Base-by-base conservation (phyloP, 2,797 vertebrate species). In the Notolabrus celidotus region DNA sequence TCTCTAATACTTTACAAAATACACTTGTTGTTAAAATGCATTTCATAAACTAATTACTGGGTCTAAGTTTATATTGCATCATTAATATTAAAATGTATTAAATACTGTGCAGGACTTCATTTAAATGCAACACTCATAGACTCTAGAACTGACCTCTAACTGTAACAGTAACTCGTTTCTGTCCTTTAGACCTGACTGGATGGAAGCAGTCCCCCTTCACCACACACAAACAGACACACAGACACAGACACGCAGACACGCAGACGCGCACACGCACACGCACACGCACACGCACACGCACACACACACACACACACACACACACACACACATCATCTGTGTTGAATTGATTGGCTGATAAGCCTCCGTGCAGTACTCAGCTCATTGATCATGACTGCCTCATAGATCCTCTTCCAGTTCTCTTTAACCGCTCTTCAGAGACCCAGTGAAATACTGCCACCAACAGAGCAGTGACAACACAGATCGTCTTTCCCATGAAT, bases 301-400 rank as follows among this genome's bases (percentile, higher is more conserved):
- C 5, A 5, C 25, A 27, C 27, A 57, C 29, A 31, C 29, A 31
- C 29, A 31, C 29, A 31, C 29, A 31, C 29, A 31, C 29, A 8
- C 29, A 31, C 29, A 31, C 29, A 27, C 5, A 5, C 25, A 27
- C 27, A 57, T 59, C 78, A 50, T 75, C 75, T 76, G 57, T 36
- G 56, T 57, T 6, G 5, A 79, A 92, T 88, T 61, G 91, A 92
- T 88, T 36, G 15, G 53, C 53, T 39, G 27, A 38, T 54, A 42
- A 74, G 67, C 75, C 68, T 82, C 64, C 23, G 45, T 64, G 71
- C 31, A 58, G 52, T 57, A 56, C 80, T 88, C 77, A 67, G 47
- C 68, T 64, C 77, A 92, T 90, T 86, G 89, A 92, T 92, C 80
- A 84, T 14, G 59, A 64, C 74, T 41, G 65, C 77, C 81, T 86